These are phyloP conservation scores for Drosophila siamana DNA, from an alignment of 2,888 invertebrate species.

Conservation along the genomic window DNA sequence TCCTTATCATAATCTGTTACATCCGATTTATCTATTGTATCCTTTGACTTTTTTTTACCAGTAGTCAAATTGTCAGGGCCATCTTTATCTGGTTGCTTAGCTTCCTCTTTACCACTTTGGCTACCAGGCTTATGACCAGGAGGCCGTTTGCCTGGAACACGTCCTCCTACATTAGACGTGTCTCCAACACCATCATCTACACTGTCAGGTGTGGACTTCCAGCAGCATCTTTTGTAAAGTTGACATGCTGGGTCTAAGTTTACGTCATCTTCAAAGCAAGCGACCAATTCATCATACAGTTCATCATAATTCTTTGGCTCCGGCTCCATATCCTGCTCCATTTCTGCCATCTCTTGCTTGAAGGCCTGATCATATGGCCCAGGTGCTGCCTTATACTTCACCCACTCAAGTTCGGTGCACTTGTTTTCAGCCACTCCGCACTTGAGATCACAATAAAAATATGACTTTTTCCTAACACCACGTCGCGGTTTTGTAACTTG, in stretches of 20 bases:
- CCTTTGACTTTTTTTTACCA: background rate
- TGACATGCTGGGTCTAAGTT: background rate
- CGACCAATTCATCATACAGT: constrained; percentile 33
- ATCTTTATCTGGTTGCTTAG: background rate
- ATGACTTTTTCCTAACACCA: background rate
- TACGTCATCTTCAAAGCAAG: constrained; percentile 33
- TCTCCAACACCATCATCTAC: background rate
- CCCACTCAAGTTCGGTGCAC: constrained; percentile 40
- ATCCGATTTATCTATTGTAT: background rate
- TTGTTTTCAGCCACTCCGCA: constrained; percentile 34
- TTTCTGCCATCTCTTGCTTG: background rate
- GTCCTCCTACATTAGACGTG: background rate
- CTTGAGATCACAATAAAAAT: constrained; percentile 23
- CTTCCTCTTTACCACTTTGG: background rate
- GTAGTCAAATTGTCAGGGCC: background rate
- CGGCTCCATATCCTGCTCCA: background rate
- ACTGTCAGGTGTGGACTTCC: background rate
- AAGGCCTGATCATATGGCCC: constrained; percentile 9
- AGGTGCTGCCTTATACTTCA: constrained; percentile 17
- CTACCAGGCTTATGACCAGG: background rate
- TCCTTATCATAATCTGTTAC: background rate
- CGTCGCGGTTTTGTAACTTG: background rate
- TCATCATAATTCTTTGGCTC: constrained; percentile 55
- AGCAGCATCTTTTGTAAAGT: constrained; percentile 40
- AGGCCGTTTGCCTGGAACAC: background rate